Conservation (phyloP, 1,140 invertebrate genomes). For the Daktulosphaira vitifoliae region DNA sequence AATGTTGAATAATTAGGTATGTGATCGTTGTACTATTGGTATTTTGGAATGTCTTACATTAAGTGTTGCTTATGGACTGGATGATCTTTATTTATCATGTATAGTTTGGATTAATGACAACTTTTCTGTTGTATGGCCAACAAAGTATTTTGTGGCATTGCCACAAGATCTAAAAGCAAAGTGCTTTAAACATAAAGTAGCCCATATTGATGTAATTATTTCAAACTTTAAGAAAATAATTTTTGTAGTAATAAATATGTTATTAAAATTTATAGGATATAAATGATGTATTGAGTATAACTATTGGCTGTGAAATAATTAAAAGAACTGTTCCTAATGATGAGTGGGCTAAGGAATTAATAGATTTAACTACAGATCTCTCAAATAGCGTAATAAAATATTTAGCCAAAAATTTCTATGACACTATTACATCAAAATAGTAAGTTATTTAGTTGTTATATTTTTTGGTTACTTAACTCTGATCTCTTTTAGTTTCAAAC, state of each 20-base stretch:
- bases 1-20: slow-evolving; percentile 53
- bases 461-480: no score
- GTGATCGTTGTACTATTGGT: slow-evolving; percentile 62
- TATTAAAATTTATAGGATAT: slow-evolving; percentile 46
- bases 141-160: slow-evolving; percentile 69
- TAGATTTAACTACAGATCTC: slow-evolving; percentile 56
- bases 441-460: slow-evolving; percentile 34
- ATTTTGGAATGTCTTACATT: slow-evolving; percentile 74
- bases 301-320: slow-evolving; percentile 61
- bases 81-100: slow-evolving; percentile 75
- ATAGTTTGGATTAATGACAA: slow-evolving; percentile 75
- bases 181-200: slow-evolving; percentile 70
- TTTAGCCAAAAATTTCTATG: slow-evolving; percentile 56
- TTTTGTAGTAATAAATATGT: background rate
- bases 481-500: slow-evolving; percentile 11
- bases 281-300: slow-evolving; percentile 56
- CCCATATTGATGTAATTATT: slow-evolving; percentile 50
- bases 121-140: slow-evolving; percentile 77
- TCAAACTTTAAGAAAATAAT: no score
- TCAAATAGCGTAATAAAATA: slow-evolving; percentile 57
- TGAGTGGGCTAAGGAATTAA: slow-evolving; percentile 62
- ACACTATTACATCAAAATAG: slow-evolving; percentile 52
- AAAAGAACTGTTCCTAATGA: slow-evolving; percentile 57
- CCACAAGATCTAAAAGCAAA: slow-evolving; percentile 71
- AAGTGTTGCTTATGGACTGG: slow-evolving; percentile 71